Conservation (phyloP, 2,888 invertebrate genomes). For the Tyria jacobaeae region DNA sequence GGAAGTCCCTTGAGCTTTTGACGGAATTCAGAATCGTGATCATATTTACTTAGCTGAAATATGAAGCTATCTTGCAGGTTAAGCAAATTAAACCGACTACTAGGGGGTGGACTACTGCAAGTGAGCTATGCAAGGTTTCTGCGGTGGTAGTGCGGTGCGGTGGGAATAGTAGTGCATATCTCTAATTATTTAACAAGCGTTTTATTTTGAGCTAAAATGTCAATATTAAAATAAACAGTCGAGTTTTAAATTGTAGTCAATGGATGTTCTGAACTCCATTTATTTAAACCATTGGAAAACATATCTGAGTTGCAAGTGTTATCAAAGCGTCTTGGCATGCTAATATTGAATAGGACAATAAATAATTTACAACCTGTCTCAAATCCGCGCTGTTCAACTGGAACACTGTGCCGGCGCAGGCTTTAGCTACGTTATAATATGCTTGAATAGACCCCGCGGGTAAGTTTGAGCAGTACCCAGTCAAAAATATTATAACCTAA, state of each 20-base stretch:
- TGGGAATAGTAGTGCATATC: too few relatives aligned
- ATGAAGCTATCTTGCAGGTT: too few relatives aligned
- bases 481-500: conserved; percentile 61
- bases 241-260: not conserved
- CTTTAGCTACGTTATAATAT: conserved; percentile 67
- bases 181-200: too few relatives aligned
- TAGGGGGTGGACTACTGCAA: too few relatives aligned
- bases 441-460: conserved; percentile 50
- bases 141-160: too few relatives aligned
- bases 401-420: conserved; percentile 68
- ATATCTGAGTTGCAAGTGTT: not conserved
- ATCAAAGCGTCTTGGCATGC: not conserved
- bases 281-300: not conserved
- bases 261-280: not conserved
- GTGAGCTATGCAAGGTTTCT: too few relatives aligned
- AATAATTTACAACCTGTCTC: conserved; percentile 53
- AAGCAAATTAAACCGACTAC: too few relatives aligned
- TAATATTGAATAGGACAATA: not conserved
- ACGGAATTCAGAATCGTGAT: too few relatives aligned
- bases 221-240: too few relatives aligned
- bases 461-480: conserved; percentile 58
- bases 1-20: too few relatives aligned
- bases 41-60: too few relatives aligned
- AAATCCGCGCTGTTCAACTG: conserved; percentile 55
- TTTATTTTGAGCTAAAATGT: too few relatives aligned